Evolutionary conservation across 2,888 invertebrate genomes (phyloP), one percentile per base, ranked within the genome.

Genomic region (Eristalis tenax): DNA sequence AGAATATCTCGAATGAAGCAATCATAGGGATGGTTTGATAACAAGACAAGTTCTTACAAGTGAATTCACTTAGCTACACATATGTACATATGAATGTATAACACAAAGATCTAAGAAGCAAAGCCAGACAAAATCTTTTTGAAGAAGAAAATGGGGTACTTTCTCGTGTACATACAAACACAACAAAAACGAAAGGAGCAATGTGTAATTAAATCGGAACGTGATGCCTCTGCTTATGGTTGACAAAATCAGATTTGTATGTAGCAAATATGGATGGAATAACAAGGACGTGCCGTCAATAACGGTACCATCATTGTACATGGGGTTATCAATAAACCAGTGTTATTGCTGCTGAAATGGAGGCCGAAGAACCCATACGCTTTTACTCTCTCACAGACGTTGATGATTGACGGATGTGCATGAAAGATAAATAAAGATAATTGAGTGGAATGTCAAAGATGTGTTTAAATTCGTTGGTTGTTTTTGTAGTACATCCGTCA

Each of bases 121-220:
- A 32, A 32, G 32, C 10, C 32, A 8, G 32, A 32, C 32, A 8
- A 10, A 32, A 32, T 32, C 32, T 32, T 32, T 32, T 32, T 32
- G 32, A 10, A 32, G 32, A 32, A 4, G 32, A 32, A 32, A 8
- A 10, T 32, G 8, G 8, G 8, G 32, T 32, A 32, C 32, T 32
- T 32, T 32, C 28, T 8, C 61, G 66, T 43, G 28, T 66, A 68
- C 26, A 26, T 26, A 38, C 26, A 57, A 0, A 18, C 23, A 43
- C 43, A 32, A 59, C 28, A 38, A 61, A 28, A 15, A 10, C 35
- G 10, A 35, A 65, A 76, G 75, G 61, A 70, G 43, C 66, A 71
- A 57, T 40, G n/a, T 71, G 76, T 76, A 80, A 84, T 84, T 81
- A 81, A 81, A 81, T 84, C 63, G 76, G 40, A 26, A 81, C 84